Evolutionary conservation across 1,140 invertebrate species (phyloP).

Genomic region (Rhysida immarginata): DNA sequence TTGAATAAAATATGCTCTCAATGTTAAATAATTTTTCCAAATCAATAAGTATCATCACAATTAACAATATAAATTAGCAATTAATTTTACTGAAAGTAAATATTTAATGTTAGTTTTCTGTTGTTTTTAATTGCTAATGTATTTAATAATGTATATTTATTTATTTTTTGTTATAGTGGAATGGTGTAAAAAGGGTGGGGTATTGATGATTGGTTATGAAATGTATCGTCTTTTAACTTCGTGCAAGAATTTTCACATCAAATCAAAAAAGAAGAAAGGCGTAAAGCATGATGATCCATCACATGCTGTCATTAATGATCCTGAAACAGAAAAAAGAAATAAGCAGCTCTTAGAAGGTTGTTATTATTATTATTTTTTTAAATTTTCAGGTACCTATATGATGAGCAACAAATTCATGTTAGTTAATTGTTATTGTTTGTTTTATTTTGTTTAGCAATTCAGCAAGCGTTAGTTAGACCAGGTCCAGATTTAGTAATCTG

Average conservation of each 20-base stretch:
- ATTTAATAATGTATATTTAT: too few species aligned
- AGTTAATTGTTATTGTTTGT: too few species aligned
- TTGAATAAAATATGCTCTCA: too few species aligned
- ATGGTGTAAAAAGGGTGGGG: slow-evolving; percentile 76
- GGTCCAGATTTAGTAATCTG: slow-evolving; percentile 90
- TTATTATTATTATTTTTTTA: too few species aligned
- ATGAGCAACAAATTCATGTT: too few species aligned
- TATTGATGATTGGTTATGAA: slow-evolving; percentile 94
- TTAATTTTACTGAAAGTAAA: too few species aligned
- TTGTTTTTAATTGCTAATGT: too few species aligned
- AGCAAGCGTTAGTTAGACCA: slow-evolving; percentile 68
- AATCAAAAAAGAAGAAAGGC: slow-evolving; percentile 35
- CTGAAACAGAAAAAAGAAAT: slow-evolving; percentile 49
- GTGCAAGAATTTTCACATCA: not conserved
- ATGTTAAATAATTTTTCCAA: too few species aligned
- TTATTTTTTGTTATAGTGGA: slow-evolving; percentile 43
- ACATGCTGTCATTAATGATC: slow-evolving; percentile 18
- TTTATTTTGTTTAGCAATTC: slow-evolving; percentile 49
- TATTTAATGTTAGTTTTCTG: too few species aligned
- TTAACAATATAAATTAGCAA: too few species aligned
- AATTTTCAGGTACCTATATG: too few species aligned
- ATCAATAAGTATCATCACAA: too few species aligned
- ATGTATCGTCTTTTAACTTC: slow-evolving; percentile 47
- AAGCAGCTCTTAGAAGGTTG: slow-evolving; percentile 65
- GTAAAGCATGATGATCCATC: slow-evolving; percentile 17